Conservation (phyloP, 2,888 invertebrate species). For the Dysmachus trigonus region DNA sequence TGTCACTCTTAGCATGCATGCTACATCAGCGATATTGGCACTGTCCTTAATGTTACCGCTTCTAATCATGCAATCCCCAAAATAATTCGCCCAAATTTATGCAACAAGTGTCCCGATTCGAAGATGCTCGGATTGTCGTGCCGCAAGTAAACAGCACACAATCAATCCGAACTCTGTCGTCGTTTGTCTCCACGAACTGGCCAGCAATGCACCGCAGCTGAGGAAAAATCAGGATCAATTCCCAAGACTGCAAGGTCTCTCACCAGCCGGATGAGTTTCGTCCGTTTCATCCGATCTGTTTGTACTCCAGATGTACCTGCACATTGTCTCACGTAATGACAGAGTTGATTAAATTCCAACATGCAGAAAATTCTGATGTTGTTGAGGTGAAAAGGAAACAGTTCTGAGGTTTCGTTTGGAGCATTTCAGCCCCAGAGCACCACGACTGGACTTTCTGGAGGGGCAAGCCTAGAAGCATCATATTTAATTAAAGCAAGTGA, state of each 20-base stretch:
- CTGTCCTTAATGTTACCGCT: background rate
- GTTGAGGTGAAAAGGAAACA: background rate
- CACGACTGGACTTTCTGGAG: background rate
- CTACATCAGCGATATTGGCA: background rate
- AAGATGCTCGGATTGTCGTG: background rate
- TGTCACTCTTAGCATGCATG: background rate
- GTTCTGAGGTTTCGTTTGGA: constrained; percentile 9
- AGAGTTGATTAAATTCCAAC: constrained; percentile 26
- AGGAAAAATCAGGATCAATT: background rate
- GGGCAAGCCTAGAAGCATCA: constrained; percentile 15
- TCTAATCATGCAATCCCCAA: background rate
- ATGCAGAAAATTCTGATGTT: constrained; percentile 20
- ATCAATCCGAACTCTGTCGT: background rate
- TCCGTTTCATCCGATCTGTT: background rate
- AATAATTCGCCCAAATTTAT: background rate
- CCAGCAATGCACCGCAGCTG: background rate
- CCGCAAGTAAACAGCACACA: background rate
- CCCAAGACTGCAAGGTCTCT: background rate
- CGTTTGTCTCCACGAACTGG: background rate
- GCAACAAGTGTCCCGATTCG: background rate
- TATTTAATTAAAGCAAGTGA: constrained; percentile 41
- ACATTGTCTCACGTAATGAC: constrained; percentile 24
- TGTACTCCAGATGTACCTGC: background rate
- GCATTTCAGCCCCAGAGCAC: background rate
- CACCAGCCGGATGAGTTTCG: background rate